A percentile compares a stretch with the other conserved stretches of the same genome.
phyloP scores from a whole-genome alignment of 1,140 invertebrate species.

The Trissolcus basalis region DNA sequence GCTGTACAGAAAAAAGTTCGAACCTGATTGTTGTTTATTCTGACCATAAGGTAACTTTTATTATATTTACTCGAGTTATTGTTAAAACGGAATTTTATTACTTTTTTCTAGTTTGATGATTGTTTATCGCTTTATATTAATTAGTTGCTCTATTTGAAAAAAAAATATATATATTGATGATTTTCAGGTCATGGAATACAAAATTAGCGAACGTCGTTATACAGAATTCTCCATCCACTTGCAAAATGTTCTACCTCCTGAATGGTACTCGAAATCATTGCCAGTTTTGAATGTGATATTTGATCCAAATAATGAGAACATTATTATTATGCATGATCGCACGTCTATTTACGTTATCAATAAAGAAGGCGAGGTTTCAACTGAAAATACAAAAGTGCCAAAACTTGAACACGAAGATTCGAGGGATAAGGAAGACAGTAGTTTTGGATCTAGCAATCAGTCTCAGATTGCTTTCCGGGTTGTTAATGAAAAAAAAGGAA shows the following conservation, averaged over 20 bases:
- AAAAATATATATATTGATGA: slow-evolving; percentile 30
- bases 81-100: no score
- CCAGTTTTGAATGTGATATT: slow-evolving; percentile 78
- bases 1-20: slow-evolving; percentile 77
- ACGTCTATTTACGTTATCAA: slow-evolving; percentile 80
- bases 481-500: slow-evolving; percentile 22
- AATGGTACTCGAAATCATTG: slow-evolving; percentile 74
- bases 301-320: slow-evolving; percentile 77
- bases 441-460: slow-evolving; percentile 63
- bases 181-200: slow-evolving; percentile 82
- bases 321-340: slow-evolving; percentile 82
- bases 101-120: no score
- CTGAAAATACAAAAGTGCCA: slow-evolving; percentile 69
- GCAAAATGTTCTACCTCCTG: slow-evolving; percentile 71
- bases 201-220: slow-evolving; percentile 77
- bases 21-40: slow-evolving; percentile 82
- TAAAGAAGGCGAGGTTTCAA: slow-evolving; percentile 73
- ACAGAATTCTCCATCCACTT: slow-evolving; percentile 77
- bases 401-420: slow-evolving; percentile 69
- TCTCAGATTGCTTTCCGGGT: slow-evolving; percentile 69
- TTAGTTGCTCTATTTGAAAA: no score
- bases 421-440: slow-evolving; percentile 69
- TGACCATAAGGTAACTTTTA: slow-evolving; percentile 80
- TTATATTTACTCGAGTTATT: neutral
- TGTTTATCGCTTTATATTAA: no score